A percentile compares a stretch with the other conserved stretches of the same genome.
Conservation (phyloP, 2,797 vertebrate species). For the Sebastes alutus region DNA sequence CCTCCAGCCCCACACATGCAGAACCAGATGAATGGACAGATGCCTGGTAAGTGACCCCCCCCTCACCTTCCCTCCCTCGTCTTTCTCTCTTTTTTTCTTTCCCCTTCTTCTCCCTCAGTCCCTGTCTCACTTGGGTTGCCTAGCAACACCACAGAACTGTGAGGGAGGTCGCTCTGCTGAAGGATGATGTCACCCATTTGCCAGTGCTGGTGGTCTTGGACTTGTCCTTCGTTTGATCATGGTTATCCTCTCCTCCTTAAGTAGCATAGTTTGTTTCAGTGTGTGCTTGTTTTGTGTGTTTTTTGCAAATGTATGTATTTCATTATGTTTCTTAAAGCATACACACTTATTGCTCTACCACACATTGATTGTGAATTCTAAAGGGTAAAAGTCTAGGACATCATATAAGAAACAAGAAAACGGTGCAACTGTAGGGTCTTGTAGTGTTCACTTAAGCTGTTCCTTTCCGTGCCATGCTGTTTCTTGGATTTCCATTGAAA, state of each 20-base stretch:
- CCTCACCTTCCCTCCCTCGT: slow-evolving; percentile 10
- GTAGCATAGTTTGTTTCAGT: background rate
- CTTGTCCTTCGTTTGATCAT: slow-evolving; percentile 36
- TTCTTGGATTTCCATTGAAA: background rate
- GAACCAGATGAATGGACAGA: slow-evolving; percentile 99
- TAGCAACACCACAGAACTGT: slow-evolving; percentile 92
- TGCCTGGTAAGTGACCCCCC: slow-evolving; percentile 90
- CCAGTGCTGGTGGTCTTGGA: slow-evolving; percentile 70
- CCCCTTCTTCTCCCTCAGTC: slow-evolving; percentile 57
- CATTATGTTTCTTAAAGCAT: background rate
- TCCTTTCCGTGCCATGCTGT: background rate
- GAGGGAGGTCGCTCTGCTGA: slow-evolving; percentile 89
- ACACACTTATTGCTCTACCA: background rate
- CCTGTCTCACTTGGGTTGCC: slow-evolving; percentile 89
- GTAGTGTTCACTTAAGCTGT: background rate
- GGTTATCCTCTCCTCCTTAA: slow-evolving; percentile 12
- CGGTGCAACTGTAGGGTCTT: background rate
- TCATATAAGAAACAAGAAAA: background rate
- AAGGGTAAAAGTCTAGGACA: background rate
- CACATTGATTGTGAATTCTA: background rate
- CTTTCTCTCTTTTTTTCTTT: slow-evolving; percentile 42
- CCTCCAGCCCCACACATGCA: slow-evolving; percentile 97
- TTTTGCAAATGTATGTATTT: background rate
- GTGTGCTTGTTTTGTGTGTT: background rate
- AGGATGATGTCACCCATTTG: slow-evolving; percentile 85